Evolutionary conservation across 2,797 vertebrate genomes (phyloP).

Genomic region (Allobates femoralis): DNA sequence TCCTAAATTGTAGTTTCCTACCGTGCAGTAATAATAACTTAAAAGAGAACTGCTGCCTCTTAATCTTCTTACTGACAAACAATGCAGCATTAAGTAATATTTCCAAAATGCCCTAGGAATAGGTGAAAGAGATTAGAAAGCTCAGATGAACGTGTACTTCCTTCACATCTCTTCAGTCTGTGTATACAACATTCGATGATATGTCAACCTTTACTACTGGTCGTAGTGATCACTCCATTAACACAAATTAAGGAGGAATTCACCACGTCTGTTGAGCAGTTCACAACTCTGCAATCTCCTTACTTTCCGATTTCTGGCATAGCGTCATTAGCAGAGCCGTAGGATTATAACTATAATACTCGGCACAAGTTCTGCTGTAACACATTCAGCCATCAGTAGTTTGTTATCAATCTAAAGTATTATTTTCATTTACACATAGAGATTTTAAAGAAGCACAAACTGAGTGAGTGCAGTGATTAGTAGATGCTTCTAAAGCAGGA

Average conservation of each 20-base stretch:
- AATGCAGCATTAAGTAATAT: slow-evolving; percentile 19
- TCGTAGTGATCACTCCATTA: neutral
- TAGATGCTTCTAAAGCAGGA: too few relatives aligned
- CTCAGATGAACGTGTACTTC: neutral
- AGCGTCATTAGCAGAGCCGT: too few relatives aligned
- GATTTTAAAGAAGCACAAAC: too few relatives aligned
- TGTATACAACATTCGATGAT: neutral
- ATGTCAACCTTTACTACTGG: neutral
- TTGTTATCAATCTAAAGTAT: too few relatives aligned
- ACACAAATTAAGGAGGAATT: neutral
- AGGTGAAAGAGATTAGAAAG: neutral
- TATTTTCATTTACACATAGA: too few relatives aligned
- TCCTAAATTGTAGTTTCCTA: neutral
- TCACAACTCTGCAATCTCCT: too few relatives aligned
- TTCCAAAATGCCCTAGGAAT: neutral
- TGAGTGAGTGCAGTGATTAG: too few relatives aligned
- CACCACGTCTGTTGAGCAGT: too few relatives aligned
- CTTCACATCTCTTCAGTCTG: neutral
- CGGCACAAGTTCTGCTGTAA: too few relatives aligned
- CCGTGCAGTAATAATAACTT: neutral
- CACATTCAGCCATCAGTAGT: too few relatives aligned
- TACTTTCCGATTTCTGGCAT: too few relatives aligned
- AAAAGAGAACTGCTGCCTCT: neutral
- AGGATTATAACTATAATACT: too few relatives aligned
- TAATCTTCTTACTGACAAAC: slow-evolving; percentile 24